Conservation (phyloP, 1,140 invertebrate genomes). For the Hypothenemus hampei region DNA sequence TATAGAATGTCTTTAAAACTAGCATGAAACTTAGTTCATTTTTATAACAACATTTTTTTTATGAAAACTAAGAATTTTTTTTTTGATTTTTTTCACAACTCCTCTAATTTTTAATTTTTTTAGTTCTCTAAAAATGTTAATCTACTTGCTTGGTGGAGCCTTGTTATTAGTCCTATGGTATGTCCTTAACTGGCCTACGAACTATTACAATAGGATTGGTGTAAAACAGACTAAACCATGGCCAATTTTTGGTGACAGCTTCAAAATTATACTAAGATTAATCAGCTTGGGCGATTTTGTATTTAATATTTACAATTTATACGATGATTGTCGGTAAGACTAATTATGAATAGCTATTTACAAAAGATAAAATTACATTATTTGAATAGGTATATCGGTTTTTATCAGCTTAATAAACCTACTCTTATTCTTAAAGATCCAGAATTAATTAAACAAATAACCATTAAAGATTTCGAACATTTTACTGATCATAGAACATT, state of each 20-base stretch:
- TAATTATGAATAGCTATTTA: not conserved
- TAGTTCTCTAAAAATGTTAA: constrained; percentile 2
- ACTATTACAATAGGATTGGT: constrained; percentile 46
- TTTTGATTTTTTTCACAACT: not conserved
- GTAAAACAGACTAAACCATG: constrained; percentile 44
- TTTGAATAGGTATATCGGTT: constrained; percentile 31
- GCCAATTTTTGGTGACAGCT: constrained; percentile 42
- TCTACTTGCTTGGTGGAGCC: not conserved
- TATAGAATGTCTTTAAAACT: not conserved
- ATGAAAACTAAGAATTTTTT: not conserved
- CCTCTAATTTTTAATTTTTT: not conserved
- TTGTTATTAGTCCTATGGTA: constrained; percentile 6
- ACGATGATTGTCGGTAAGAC: constrained; percentile 24
- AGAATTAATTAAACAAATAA: constrained; percentile 45
- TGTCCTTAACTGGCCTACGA: constrained; percentile 28
- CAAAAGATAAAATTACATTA: not conserved
- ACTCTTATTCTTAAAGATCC: constrained; percentile 53
- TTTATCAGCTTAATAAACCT: constrained; percentile 50
- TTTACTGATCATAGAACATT: constrained; percentile 43
- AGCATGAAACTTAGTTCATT: not conserved
- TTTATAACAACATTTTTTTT: not conserved
- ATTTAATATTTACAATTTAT: constrained; percentile 18
- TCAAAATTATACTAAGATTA: not conserved
- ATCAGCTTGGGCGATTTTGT: constrained; percentile 17
- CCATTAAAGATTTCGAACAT: constrained; percentile 45